These are phyloP conservation scores for Brachionus rotundiformis DNA, from an alignment of 1,140 invertebrate genomes.

Conservation along the genomic window DNA sequence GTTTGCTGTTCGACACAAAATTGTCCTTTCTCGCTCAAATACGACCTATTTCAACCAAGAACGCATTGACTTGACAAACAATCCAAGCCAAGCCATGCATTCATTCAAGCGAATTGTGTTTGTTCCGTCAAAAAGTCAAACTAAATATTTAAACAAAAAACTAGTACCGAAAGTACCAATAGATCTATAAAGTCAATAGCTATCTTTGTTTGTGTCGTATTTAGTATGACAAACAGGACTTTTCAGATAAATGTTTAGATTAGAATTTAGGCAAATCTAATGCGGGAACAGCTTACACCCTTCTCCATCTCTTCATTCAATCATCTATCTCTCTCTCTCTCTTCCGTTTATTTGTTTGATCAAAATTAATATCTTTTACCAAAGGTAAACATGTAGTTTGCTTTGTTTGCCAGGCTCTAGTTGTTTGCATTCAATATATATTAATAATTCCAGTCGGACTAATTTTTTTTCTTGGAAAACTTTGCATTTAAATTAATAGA, in stretches of 20 bases:
- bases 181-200: constrained; percentile 41
- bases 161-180: background rate
- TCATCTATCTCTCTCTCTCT: background rate
- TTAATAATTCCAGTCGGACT: constrained; percentile 27
- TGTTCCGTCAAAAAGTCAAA: constrained; percentile 2
- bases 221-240: constrained; percentile 12
- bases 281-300: constrained; percentile 25
- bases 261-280: background rate
- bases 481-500: constrained; percentile 38
- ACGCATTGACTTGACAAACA: background rate
- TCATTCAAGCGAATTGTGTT: background rate
- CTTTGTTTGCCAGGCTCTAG: background rate
- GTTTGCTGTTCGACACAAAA: constrained; percentile 21
- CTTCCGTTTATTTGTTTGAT: constrained; percentile 16
- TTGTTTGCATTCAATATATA: constrained; percentile 44
- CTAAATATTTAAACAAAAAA: background rate
- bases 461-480: background rate
- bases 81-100: constrained; percentile 30
- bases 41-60: constrained; percentile 31
- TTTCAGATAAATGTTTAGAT: background rate
- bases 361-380: constrained; percentile 40
- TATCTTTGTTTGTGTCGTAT: constrained; percentile 33
- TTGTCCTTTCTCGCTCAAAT: constrained; percentile 17
- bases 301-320: background rate
- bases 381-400: constrained; percentile 38